Percentiles rank a stretch among this genome's conserved stretches.
These are phyloP conservation scores for Ips nitidus DNA, from an alignment of 1,140 invertebrate species.

Conservation along the genomic window DNA sequence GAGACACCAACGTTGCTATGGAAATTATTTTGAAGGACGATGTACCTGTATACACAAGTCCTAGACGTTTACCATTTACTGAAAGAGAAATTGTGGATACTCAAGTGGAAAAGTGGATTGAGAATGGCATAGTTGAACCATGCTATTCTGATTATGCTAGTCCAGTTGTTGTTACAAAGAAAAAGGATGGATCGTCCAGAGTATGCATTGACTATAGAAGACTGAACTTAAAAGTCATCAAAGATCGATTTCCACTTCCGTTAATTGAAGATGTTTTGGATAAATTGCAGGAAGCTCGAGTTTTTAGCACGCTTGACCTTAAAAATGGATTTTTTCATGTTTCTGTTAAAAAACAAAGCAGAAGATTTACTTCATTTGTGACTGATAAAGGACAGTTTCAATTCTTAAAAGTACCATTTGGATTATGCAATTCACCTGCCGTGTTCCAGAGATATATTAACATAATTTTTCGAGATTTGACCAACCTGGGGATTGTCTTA, in stretches of 20 bases:
- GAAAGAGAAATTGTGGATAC: constrained; percentile 33
- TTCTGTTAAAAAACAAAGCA: constrained; percentile 37
- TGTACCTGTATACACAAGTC: constrained; percentile 31
- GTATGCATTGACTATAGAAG: constrained; percentile 57
- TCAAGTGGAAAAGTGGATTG: constrained; percentile 29
- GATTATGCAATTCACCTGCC: constrained; percentile 36
- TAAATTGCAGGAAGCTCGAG: constrained; percentile 30
- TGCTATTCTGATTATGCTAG: constrained; percentile 52
- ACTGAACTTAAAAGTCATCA: constrained; percentile 51
- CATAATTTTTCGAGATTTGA: constrained; percentile 42
- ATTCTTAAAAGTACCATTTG: constrained; percentile 43
- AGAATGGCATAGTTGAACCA: constrained; percentile 35
- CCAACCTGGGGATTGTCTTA: constrained; percentile 39
- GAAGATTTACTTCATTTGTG: constrained; percentile 43
- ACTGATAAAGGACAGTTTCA: constrained; percentile 42
- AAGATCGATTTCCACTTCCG: constrained; percentile 44
- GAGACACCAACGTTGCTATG: background rate
- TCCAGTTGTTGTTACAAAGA: constrained; percentile 51
- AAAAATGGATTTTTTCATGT: constrained; percentile 51
- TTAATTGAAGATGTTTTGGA: constrained; percentile 42
- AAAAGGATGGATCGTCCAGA: constrained; percentile 49
- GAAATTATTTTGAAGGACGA: constrained; percentile 33
- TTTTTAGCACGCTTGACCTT: constrained; percentile 45
- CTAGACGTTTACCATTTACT: constrained; percentile 9
- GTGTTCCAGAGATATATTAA: constrained; percentile 37